Base-by-base conservation (phyloP, 2,797 vertebrate species). In the Semotilus atromaculatus region DNA sequence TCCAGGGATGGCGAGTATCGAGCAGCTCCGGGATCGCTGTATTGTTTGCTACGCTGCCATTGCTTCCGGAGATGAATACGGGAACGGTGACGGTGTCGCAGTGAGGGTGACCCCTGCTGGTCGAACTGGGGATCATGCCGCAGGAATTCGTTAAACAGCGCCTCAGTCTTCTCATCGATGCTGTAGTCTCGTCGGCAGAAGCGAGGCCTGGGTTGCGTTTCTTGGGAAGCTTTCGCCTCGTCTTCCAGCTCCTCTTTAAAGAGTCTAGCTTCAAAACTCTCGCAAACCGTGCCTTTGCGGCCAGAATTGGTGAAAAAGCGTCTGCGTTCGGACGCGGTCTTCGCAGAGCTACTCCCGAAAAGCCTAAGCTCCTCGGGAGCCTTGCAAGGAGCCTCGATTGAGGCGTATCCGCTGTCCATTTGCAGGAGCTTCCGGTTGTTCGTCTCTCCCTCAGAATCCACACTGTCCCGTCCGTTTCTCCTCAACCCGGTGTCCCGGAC, bases 341-440 rank as follows among this genome's bases (percentile, higher is more conserved):
- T 97, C 72, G 95, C 86, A 0, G 93, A 93, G 3, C 94, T 88
- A 73, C 89, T 90, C 21, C 95, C 95, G 14, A 96, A 96, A 58
- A 95, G 88, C 2, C 95, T 88, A 89, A 95, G 90, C 2, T 97
- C 96, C 51, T 99, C 98, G 0, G 95, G 95, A 1, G 93, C 94
- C 3, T 94, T 95, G 34, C 95, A 93, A 3, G 97, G 98, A 0
- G 96, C 98, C 91, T 99, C 98, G 4, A 99, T 99, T 77, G 98
- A 99, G 77, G 97, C 96, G 0, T 99, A 99, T 74, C 98, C 98
- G 0, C 98, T 99, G 94, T 99, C 98, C 98, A 99, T 99, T 93
- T 99, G 98, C 82, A 99, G 94, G 86, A 99, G 96, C 89, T 98
- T 98, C 3, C 98, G 95, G 0, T 95, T 95, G 43, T 95, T 95